A percentile compares a stretch with the other conserved stretches of the same genome.
These are phyloP conservation scores for Silurus aristotelis DNA, from an alignment of 2,797 vertebrate species.

Conservation along the genomic window DNA sequence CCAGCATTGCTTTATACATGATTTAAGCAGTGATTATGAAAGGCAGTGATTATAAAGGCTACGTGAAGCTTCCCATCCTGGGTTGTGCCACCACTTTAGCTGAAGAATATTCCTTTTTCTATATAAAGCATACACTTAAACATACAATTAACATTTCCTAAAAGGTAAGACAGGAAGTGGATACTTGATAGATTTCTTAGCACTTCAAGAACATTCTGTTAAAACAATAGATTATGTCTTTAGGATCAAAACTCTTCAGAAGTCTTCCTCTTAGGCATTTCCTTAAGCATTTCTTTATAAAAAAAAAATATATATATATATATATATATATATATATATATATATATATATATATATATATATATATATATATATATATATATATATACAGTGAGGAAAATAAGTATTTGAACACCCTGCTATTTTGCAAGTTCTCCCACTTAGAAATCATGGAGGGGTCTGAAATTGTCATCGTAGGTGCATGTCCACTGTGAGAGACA, in stretches of 20 bases:
- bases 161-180: no score
- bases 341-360: no score
- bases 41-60: not conserved
- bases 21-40: not conserved
- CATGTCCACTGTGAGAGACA: no score
- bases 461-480: no score
- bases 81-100: not conserved
- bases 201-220: no score
- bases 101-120: not conserved
- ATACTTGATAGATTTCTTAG: not conserved
- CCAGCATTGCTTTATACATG: constrained; percentile 3
- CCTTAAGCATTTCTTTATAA: not conserved
- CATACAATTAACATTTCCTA: not conserved
- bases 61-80: not conserved
- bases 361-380: no score
- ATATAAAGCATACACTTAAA: not conserved
- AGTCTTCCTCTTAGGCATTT: not conserved
- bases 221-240: not conserved
- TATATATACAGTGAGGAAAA: no score
- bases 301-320: not conserved
- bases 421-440: no score
- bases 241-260: not conserved
- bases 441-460: no score
- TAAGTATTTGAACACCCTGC: no score
- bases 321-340: no score